Evolutionary conservation across 2,113 vertebrate genomes (phyloP).

Genomic region (Ochotona curzoniae): DNA sequence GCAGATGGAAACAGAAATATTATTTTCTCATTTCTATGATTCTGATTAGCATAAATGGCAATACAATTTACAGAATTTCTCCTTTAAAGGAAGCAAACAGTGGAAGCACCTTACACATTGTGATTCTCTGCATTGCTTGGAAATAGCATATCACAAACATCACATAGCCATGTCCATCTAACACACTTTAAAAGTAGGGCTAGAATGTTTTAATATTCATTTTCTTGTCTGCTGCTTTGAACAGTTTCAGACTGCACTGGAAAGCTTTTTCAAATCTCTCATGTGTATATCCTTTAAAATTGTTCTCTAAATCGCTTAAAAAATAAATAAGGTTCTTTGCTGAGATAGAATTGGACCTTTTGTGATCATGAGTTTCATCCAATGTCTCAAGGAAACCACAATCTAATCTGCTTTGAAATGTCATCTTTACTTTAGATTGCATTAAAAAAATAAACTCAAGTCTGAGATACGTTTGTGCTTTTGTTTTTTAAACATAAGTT

Average conservation of each 20-base stretch:
- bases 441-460: constrained; percentile 8
- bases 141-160: not conserved
- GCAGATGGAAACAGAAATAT: not conserved
- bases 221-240: constrained; percentile 30
- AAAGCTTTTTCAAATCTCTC: constrained; percentile 24
- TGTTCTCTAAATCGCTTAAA: constrained; percentile 1
- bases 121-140: not conserved
- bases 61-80: not conserved
- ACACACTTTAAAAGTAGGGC: constrained; percentile 22
- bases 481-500: not conserved
- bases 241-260: not conserved
- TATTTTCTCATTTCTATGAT: constrained; percentile 65
- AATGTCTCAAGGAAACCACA: constrained; percentile 19
- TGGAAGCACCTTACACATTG: not conserved
- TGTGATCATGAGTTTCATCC: not conserved
- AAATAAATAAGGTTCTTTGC: not conserved
- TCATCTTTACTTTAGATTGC: not conserved
- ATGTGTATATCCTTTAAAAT: constrained; percentile 36
- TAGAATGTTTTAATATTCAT: not conserved
- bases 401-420: not conserved
- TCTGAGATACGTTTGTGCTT: not conserved
- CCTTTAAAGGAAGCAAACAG: constrained; percentile 34
- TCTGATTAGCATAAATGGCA: constrained; percentile 22
- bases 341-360: not conserved
- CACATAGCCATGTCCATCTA: not conserved